These are phyloP conservation scores for Sceloporus tristichus DNA, from an alignment of 2,113 vertebrate species.

Conservation along the genomic window DNA sequence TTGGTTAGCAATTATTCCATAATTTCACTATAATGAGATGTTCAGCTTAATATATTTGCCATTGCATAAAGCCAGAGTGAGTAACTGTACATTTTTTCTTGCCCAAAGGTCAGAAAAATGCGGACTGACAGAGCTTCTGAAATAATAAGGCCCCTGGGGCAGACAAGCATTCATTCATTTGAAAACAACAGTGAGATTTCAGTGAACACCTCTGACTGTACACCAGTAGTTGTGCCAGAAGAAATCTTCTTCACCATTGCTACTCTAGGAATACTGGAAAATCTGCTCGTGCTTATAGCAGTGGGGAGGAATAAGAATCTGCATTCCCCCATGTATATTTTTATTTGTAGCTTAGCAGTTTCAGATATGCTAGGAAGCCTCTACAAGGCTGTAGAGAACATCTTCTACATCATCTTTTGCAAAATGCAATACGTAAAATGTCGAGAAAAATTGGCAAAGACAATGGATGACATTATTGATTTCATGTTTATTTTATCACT, in stretches of 20 bases:
- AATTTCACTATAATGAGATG: conserved; percentile 40
- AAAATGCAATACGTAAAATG: conserved; percentile 83
- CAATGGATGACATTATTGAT: conserved; percentile 90
- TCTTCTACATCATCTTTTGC: conserved; percentile 84
- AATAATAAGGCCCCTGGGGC: conserved; percentile 54
- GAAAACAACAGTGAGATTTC: conserved; percentile 65
- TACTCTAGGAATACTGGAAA: conserved; percentile 87
- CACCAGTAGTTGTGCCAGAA: conserved; percentile 83
- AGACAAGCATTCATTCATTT: conserved; percentile 23
- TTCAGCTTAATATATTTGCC: conserved; percentile 39
- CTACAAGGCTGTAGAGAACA: conserved; percentile 89
- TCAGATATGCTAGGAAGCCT: conserved; percentile 93
- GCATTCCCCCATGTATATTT: conserved; percentile 94
- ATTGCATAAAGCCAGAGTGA: conserved; percentile 43
- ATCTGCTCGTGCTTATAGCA: conserved; percentile 89
- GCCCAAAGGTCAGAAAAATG: conserved; percentile 56
- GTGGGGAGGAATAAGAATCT: conserved; percentile 90
- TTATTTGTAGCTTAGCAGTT: conserved; percentile 94
- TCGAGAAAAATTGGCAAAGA: conserved; percentile 78
- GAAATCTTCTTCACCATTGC: conserved; percentile 89
- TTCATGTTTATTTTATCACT: conserved; percentile 90
- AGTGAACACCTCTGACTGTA: conserved; percentile 83
- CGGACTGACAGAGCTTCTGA: conserved; percentile 51
- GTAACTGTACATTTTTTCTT: background rate
- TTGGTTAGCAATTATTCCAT: conserved; percentile 29